These are phyloP conservation scores for Neodontobutis hainanensis DNA, from an alignment of 2,113 vertebrate genomes.

Conservation along the genomic window DNA sequence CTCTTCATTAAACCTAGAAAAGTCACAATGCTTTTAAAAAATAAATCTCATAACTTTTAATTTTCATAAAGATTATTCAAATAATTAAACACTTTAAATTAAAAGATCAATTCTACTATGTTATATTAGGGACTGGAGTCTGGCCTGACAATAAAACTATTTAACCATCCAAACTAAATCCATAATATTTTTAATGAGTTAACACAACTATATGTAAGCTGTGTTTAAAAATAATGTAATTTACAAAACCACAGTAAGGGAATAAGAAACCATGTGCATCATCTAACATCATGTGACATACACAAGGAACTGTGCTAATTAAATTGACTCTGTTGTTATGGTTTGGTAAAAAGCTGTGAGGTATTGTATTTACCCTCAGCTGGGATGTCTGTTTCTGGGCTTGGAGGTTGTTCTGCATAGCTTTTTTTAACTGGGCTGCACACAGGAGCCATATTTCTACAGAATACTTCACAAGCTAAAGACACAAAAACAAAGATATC, in stretches of 20 bases:
- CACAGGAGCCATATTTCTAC: slow-evolving; percentile 59
- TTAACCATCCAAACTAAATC: no score
- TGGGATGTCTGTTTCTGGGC: slow-evolving; percentile 45
- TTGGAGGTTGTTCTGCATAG: slow-evolving; percentile 59
- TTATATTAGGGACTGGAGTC: no score
- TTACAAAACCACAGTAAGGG: not conserved
- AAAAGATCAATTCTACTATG: no score
- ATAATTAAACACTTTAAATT: no score
- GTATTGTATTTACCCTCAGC: slow-evolving; percentile 47
- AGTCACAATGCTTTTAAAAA: slow-evolving; percentile 7
- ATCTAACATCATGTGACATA: not conserved
- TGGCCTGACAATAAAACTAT: no score
- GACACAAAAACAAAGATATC: not conserved
- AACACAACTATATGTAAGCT: no score
- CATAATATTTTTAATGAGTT: no score
- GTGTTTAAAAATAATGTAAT: no score
- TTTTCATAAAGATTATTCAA: no score
- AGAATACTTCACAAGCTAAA: slow-evolving; percentile 54
- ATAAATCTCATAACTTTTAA: not conserved
- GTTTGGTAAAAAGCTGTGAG: not conserved
- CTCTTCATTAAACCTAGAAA: slow-evolving; percentile 86
- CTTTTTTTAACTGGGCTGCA: slow-evolving; percentile 70
- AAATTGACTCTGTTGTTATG: not conserved
- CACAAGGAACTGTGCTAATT: not conserved
- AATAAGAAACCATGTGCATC: not conserved